phyloP scores from a whole-genome alignment of 2,113 vertebrate species.

The Channa maculata region DNA sequence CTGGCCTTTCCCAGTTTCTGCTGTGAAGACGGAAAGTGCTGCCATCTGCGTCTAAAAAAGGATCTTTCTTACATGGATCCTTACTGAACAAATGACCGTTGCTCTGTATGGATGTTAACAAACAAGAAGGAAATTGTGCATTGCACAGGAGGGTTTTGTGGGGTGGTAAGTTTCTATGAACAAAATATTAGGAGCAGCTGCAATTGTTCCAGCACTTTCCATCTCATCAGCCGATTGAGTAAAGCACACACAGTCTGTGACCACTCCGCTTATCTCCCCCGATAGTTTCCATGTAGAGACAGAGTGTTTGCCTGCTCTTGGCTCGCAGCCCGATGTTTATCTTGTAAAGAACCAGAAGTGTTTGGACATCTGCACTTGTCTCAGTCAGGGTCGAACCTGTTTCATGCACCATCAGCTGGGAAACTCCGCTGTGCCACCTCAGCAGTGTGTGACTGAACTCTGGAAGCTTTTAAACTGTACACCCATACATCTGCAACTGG shows the following conservation, averaged over 20 bases:
- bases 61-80: no score
- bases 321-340: constrained; percentile 58
- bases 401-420: not conserved
- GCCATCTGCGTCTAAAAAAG: no score
- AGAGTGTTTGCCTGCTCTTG: constrained; percentile 9
- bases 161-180: no score
- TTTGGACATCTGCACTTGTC: constrained; percentile 53
- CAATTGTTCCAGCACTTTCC: constrained; percentile 18
- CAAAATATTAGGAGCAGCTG: constrained; percentile 17
- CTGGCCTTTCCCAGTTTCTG: no score
- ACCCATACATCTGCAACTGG: no score
- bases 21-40: no score
- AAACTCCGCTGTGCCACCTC: not conserved
- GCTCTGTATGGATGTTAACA: no score
- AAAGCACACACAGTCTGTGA: not conserved
- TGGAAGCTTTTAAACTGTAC: no score
- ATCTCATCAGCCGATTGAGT: constrained; percentile 15
- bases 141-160: no score
- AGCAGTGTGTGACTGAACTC: no score
- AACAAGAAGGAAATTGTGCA: no score
- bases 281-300: constrained; percentile 23
- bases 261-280: constrained; percentile 37
- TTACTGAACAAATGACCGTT: no score
- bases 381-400: constrained; percentile 19
- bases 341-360: constrained; percentile 22